Conservation (phyloP, 2,113 vertebrate species). For the Stigmatopora argus region DNA sequence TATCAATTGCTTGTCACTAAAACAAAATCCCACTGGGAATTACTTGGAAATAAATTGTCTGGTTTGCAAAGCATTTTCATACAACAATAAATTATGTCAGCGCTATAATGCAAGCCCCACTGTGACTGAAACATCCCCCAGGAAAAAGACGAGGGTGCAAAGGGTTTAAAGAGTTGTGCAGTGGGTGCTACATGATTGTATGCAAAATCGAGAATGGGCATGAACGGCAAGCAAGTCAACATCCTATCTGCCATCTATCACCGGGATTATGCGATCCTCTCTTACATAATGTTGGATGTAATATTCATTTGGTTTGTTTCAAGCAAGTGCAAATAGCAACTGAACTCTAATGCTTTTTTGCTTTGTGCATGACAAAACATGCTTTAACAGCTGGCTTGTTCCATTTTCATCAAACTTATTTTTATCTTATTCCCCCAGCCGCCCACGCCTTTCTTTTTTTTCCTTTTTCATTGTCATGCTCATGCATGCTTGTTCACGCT, state of each 20-base stretch:
- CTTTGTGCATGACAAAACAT: conserved; percentile 44
- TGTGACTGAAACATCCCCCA: conserved; percentile 10
- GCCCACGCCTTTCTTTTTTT: neutral
- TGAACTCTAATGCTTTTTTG: conserved; percentile 36
- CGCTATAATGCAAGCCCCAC: conserved; percentile 15
- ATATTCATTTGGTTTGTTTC: conserved; percentile 46
- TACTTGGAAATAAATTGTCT: neutral
- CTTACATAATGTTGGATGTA: conserved; percentile 28
- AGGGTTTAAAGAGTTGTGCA: neutral
- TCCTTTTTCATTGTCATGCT: neutral
- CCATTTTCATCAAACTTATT: conserved; percentile 34
- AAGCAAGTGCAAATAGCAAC: conserved; percentile 34
- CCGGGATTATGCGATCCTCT: conserved; percentile 15
- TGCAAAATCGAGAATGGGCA: conserved; percentile 8
- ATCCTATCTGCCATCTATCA: conserved; percentile 21
- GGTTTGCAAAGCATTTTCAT: too few relatives aligned
- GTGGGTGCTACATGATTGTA: neutral
- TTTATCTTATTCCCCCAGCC: neutral
- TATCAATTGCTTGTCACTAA: neutral
- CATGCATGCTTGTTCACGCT: neutral
- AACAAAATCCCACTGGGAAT: neutral
- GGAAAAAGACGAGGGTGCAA: neutral
- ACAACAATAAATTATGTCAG: too few relatives aligned
- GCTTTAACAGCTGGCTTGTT: conserved; percentile 47
- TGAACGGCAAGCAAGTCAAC: conserved; percentile 22